Conservation (phyloP, 2,888 invertebrate species). For the Odontomyia ornata region DNA sequence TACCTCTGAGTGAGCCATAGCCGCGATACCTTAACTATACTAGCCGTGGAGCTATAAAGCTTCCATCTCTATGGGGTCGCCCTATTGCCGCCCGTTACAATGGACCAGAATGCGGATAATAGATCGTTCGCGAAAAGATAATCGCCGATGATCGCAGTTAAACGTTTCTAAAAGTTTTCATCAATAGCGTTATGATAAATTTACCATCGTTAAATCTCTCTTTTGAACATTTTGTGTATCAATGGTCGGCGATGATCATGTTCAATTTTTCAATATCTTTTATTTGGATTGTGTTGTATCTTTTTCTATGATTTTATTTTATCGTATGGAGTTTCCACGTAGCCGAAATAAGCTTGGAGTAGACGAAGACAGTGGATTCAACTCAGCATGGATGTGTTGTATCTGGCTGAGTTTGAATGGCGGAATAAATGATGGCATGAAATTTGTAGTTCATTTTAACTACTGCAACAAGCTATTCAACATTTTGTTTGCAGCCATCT, state of each 20-base stretch:
- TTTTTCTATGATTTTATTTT: neutral
- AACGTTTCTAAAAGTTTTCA: conserved; percentile 29
- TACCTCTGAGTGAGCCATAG: no score
- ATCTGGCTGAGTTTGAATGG: neutral
- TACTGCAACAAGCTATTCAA: neutral
- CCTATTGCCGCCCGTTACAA: neutral
- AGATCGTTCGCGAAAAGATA: conserved; percentile 28
- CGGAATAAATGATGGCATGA: neutral
- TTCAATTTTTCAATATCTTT: conserved; percentile 14
- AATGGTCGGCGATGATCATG: conserved; percentile 4
- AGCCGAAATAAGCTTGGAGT: neutral
- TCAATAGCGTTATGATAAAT: conserved; percentile 37
- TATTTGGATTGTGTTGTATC: neutral
- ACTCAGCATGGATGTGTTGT: neutral
- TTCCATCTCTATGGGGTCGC: neutral
- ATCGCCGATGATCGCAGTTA: conserved; percentile 34
- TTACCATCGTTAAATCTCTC: conserved; percentile 23
- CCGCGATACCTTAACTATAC: no score
- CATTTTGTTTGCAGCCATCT: neutral
- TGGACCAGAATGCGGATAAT: conserved; percentile 27
- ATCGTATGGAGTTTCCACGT: neutral
- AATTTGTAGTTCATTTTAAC: neutral
- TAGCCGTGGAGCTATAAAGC: no score
- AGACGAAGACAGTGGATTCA: neutral
- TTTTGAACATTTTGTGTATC: conserved; percentile 18